A percentile compares a stretch with the other conserved stretches of the same genome.
Evolutionary conservation across 1,140 invertebrate species (phyloP).

Genomic region (Epicauta chinensis): DNA sequence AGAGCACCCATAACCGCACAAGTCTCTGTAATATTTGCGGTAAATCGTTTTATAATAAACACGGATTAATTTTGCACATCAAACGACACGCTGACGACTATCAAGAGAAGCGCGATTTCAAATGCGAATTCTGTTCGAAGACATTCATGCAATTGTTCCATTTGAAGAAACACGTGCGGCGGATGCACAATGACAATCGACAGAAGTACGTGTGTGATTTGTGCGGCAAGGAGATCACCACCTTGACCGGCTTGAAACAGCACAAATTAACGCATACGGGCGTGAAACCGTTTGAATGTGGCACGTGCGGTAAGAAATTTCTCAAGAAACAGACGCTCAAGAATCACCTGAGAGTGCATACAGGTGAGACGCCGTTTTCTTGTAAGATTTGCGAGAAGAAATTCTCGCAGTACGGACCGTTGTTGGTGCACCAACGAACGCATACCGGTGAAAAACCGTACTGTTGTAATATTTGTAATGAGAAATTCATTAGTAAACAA

Average conservation of each 20-base stretch:
- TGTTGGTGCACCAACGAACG: not conserved
- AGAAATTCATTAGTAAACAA: not conserved
- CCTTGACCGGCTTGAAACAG: too few relatives aligned
- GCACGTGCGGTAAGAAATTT: not conserved
- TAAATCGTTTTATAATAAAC: slow-evolving; percentile 66
- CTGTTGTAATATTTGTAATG: not conserved
- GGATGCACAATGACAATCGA: slow-evolving; percentile 56
- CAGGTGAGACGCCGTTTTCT: not conserved
- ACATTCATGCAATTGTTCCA: slow-evolving; percentile 59
- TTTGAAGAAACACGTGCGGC: slow-evolving; percentile 51
- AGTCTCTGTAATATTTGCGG: slow-evolving; percentile 62
- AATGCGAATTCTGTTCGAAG: slow-evolving; percentile 62
- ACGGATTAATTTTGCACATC: slow-evolving; percentile 64
- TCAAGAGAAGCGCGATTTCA: slow-evolving; percentile 52
- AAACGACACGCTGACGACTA: slow-evolving; percentile 68
- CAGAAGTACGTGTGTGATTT: slow-evolving; percentile 58
- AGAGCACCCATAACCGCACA: slow-evolving; percentile 23
- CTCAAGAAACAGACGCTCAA: not conserved
- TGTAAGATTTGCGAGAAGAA: not conserved
- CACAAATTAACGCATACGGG: too few relatives aligned
- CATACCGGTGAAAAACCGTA: not conserved
- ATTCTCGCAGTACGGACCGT: not conserved
- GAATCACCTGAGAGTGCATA: not conserved
- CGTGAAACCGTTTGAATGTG: too few relatives aligned
- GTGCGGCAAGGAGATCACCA: slow-evolving; percentile 70